Percentiles rank a stretch among this genome's conserved stretches.
Evolutionary conservation across 2,113 vertebrate genomes (phyloP).

Genomic region (Mormyrus lacerda): DNA sequence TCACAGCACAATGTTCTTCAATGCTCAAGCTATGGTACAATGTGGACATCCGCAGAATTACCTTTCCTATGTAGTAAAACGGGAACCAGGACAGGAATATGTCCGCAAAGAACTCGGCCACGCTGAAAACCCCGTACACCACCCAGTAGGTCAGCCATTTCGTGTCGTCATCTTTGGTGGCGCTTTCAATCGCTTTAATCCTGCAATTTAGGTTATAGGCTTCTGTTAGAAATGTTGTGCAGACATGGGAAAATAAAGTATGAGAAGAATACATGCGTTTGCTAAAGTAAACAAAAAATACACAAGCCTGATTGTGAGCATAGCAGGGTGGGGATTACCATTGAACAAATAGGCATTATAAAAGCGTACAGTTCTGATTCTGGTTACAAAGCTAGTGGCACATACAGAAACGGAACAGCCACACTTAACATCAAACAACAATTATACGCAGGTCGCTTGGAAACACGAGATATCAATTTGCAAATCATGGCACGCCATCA

Average conservation of each 20-base stretch:
- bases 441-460: not conserved
- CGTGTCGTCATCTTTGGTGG: slow-evolving; percentile 93
- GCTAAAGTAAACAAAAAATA: not conserved
- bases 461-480: not conserved
- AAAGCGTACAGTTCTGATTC: not conserved
- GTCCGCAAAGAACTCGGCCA: slow-evolving; percentile 92
- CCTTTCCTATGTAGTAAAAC: slow-evolving; percentile 96
- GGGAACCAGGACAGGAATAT: slow-evolving; percentile 97
- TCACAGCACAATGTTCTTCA: not conserved
- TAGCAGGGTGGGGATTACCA: not conserved
- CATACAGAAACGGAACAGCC: not conserved
- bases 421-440: not conserved
- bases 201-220: slow-evolving; percentile 52
- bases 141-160: slow-evolving; percentile 99
- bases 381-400: not conserved
- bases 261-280: not conserved
- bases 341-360: not conserved
- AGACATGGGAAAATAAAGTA: not conserved
- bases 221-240: slow-evolving; percentile 4
- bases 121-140: slow-evolving; percentile 91
- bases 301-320: not conserved
- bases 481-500: not conserved
- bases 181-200: slow-evolving; percentile 95
- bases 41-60: slow-evolving; percentile 44
- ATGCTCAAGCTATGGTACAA: not conserved